Base-by-base conservation (phyloP, 2,797 vertebrate genomes). In the Neostethus bicornis region DNA sequence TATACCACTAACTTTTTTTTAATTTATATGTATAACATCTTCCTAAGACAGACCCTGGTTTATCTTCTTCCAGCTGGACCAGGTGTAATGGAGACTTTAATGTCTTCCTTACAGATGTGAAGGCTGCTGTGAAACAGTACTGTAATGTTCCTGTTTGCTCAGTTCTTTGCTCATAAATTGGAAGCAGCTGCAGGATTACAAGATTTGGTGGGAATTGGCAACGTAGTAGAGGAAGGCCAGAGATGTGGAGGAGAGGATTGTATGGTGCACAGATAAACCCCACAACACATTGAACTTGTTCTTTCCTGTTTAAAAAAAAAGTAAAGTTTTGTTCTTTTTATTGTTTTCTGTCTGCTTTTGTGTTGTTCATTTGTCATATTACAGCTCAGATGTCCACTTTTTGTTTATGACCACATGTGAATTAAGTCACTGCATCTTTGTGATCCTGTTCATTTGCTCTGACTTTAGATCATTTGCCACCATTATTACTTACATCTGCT, bases 21-120 rank as follows among this genome's bases (percentile, higher is more conserved):
- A n/a, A n/a, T n/a, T n/a, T n/a, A n/a, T n/a, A n/a, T n/a, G n/a
- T n/a, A 34, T 11, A 21, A 21, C 29, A 2, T 13, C 38, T 60
- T 58, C 65, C 71, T 66, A 66, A 21, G 51, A 56, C 70, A 81
- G 68, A 75, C 75, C 79, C 52, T 37, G 75, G 52, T 52, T 66
- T 55, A 69, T 76, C 66, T 66, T 72, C 55, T 70, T 5, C 2
- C 47, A 44, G 72, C 74, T 42, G 38, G 55, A 61, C 77, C 85
- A 85, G 87, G 90, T 89, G 86, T 60, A 42, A 80, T 66, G 65
- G 79, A 78, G 78, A 79, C 77, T 84, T 75, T 84, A 59, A 81
- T 88, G 85, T 85, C 83, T 89, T 60, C 50, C 51, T 67, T 66
- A 70, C 79, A 87, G 83, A 90, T 90, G 87, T 84, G 79, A 70